Percentiles rank a stretch among this genome's conserved stretches.
These are phyloP conservation scores for Passer montanus DNA, from an alignment of 2,113 vertebrate genomes.

Conservation along the genomic window DNA sequence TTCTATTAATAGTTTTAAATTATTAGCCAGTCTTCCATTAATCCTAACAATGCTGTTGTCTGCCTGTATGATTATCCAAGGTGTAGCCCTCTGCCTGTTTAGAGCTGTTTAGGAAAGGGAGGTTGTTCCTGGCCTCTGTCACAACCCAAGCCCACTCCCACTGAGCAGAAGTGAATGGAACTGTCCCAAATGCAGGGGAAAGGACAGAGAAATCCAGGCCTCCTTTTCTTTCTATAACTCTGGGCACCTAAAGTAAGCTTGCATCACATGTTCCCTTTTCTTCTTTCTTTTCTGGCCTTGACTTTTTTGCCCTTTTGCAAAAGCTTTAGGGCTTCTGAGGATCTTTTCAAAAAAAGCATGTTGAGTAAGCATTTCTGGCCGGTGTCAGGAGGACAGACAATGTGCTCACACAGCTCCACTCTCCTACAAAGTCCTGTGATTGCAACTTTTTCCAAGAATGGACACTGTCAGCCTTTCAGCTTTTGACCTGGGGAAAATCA, in stretches of 20 bases:
- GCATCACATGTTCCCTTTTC: background rate
- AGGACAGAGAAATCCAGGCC: background rate
- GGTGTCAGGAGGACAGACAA: background rate
- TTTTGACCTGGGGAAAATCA: background rate
- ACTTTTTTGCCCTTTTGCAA: constrained; percentile 6
- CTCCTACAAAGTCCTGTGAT: background rate
- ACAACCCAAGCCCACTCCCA: background rate
- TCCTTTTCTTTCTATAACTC: background rate
- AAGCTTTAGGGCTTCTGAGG: background rate
- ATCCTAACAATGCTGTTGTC: background rate
- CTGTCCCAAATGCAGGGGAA: background rate
- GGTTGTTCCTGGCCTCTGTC: background rate
- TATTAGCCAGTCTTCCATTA: background rate
- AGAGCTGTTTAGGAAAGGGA: background rate
- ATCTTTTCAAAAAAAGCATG: background rate
- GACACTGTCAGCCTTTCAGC: background rate
- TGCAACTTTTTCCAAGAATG: background rate
- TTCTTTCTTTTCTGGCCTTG: background rate
- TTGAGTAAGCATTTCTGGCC: background rate
- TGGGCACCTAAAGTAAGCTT: background rate
- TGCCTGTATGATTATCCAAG: background rate
- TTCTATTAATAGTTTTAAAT: background rate
- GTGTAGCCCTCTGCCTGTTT: background rate
- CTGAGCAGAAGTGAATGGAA: background rate
- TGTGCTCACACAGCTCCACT: background rate